These are phyloP conservation scores for Zonitis immaculata DNA, from an alignment of 2,888 invertebrate species.

Conservation along the genomic window DNA sequence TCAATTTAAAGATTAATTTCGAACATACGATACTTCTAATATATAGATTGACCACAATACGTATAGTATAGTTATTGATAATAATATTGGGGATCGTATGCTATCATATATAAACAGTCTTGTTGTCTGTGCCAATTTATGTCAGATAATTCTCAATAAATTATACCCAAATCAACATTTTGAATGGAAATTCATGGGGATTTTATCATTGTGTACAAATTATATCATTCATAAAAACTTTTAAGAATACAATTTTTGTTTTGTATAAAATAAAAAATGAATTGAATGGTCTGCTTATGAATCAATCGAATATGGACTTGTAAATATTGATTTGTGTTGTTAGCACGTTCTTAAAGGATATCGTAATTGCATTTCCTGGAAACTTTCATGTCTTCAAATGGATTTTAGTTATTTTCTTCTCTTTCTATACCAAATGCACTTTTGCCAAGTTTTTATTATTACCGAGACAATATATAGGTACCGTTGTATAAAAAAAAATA, in stretches of 20 bases:
- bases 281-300: too few relatives aligned
- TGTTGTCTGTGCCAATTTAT: not conserved
- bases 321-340: not conserved
- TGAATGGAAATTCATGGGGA: not conserved
- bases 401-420: constrained; percentile 31
- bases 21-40: too few relatives aligned
- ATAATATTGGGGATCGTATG: not conserved
- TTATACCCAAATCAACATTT: not conserved
- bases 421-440: constrained; percentile 32
- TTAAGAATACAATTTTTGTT: too few relatives aligned
- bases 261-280: too few relatives aligned
- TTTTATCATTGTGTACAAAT: too few relatives aligned
- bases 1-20: too few relatives aligned
- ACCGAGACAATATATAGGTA: too few relatives aligned
- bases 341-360: constrained; percentile 21
- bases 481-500: too few relatives aligned
- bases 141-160: not conserved
- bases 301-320: too few relatives aligned
- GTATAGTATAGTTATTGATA: not conserved
- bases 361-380: constrained; percentile 29
- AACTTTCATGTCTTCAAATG: constrained; percentile 31
- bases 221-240: too few relatives aligned
- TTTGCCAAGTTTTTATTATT: constrained; percentile 20
- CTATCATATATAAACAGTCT: not conserved
- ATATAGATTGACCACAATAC: not conserved